phyloP scores from a whole-genome alignment of 2,113 vertebrate genomes.

The zebrafish (Danio rerio) region GRCz12tu NC_133194.1:42947501-42948000 shows the following conservation, averaged over 20 bases:
- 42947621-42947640: no score
- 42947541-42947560: no score
- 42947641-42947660: slow-evolving; percentile 27
- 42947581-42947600: no score
- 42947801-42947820: slow-evolving; percentile 6
- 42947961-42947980: no score
- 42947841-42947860: not conserved
- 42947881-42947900: slow-evolving; percentile 47
- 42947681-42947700: slow-evolving; percentile 51
- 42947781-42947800: slow-evolving; percentile 40
- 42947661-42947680: slow-evolving; percentile 49
- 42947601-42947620: no score
- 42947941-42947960: no score
- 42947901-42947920: no score
- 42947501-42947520: no score
- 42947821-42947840: not conserved
- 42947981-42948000: no score
- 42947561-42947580: no score
- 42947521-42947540: no score
- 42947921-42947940: no score
- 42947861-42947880: slow-evolving; percentile 65
- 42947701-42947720: slow-evolving; percentile 50
- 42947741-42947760: slow-evolving; percentile 61
- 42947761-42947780: slow-evolving; percentile 31
- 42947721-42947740: not conserved